A percentile compares a stretch with the other conserved stretches of the same genome.
phyloP scores from a whole-genome alignment of 2,797 vertebrate species.

The Leptoclinus maculatus region DNA sequence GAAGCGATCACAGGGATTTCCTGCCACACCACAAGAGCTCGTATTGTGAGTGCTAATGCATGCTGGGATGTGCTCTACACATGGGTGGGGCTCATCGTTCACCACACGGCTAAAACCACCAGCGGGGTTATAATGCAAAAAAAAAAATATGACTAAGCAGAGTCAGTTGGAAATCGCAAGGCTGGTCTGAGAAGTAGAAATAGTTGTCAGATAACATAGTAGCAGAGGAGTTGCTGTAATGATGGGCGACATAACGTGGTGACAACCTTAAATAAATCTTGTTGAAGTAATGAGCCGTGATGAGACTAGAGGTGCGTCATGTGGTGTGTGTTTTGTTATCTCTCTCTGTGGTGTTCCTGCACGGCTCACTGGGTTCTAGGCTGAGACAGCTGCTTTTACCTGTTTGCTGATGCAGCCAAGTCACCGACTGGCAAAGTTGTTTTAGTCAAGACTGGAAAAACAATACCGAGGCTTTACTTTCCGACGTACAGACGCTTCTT shows the following conservation, averaged over 20 bases:
- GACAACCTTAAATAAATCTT: not conserved
- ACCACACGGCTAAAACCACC: not conserved
- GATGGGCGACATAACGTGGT: conserved; percentile 16
- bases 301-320: conserved; percentile 25
- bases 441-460: conserved; percentile 14
- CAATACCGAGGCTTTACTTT: conserved; percentile 10
- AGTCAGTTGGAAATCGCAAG: not conserved
- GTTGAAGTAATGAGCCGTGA: conserved; percentile 40
- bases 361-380: conserved; percentile 52
- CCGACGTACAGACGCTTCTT: not conserved
- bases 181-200: conserved; percentile 4
- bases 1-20: not conserved
- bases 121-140: not conserved
- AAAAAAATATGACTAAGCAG: not conserved
- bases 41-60: not conserved
- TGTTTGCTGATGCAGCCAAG: conserved; percentile 35
- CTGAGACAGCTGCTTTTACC: conserved; percentile 50
- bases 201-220: conserved; percentile 9
- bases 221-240: conserved; percentile 13
- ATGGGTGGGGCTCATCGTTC: not conserved
- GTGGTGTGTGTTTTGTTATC: conserved; percentile 16
- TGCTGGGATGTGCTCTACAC: not conserved
- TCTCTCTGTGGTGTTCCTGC: conserved; percentile 39
- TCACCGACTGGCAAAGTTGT: not conserved
- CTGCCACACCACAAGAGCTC: not conserved